Percentiles rank a stretch among this genome's conserved stretches.
Evolutionary conservation across 2,113 vertebrate genomes (phyloP).

Genomic region (Melospiza georgiana): DNA sequence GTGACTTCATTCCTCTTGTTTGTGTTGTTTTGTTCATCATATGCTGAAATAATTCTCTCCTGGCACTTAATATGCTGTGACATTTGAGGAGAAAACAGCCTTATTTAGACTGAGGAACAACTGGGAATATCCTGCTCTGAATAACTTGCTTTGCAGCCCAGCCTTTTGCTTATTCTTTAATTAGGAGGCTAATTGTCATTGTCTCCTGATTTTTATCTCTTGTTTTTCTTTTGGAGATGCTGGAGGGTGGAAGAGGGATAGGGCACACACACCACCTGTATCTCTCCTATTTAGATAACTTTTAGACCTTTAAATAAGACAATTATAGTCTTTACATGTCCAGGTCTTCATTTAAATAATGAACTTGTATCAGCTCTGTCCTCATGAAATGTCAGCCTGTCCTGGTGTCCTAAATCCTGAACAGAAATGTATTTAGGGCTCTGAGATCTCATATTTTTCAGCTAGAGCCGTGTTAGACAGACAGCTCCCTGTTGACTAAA

Average conservation of each 20-base stretch:
- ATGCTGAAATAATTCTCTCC: constrained; percentile 30
- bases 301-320: background rate
- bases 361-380: background rate
- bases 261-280: background rate
- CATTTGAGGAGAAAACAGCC: constrained; percentile 42
- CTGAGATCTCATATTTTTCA: constrained; percentile 18
- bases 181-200: background rate
- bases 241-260: background rate
- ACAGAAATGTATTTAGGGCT: background rate
- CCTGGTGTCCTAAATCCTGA: background rate
- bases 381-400: background rate
- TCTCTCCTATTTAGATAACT: background rate
- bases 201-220: background rate
- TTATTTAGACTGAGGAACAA: constrained; percentile 3
- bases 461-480: constrained; percentile 14
- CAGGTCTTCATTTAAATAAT: background rate
- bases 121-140: background rate
- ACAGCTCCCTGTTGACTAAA: constrained; percentile 61
- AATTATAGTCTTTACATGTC: background rate
- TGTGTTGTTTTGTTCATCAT: constrained; percentile 27
- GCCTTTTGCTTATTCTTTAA: constrained; percentile 24
- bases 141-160: background rate
- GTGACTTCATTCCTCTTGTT: background rate
- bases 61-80: constrained; percentile 46
- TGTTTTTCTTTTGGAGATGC: background rate